phyloP scores from a whole-genome alignment of 1,140 invertebrate genomes.

The Cotesia typhae region DNA sequence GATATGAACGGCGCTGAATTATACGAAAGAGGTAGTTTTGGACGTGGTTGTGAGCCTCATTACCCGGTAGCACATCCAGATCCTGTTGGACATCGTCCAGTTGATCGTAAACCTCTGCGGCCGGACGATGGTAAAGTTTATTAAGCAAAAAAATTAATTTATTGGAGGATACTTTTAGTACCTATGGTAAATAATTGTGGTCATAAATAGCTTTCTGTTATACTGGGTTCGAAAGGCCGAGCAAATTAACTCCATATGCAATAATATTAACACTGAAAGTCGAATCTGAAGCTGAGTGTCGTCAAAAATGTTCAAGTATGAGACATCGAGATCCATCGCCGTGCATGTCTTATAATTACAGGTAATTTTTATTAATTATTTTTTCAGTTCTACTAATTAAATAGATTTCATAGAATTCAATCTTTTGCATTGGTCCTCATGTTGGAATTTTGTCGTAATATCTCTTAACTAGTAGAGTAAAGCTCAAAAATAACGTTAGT shows the following conservation, averaged over 20 bases:
- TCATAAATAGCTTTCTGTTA: slow-evolving; percentile 67
- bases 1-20: slow-evolving; percentile 72
- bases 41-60: slow-evolving; percentile 78
- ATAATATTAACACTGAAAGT: slow-evolving; percentile 71
- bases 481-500: too few species aligned
- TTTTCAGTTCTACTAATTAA: too few species aligned
- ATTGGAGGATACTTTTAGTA: background rate
- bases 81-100: slow-evolving; percentile 39
- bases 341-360: slow-evolving; percentile 78
- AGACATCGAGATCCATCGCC: slow-evolving; percentile 69
- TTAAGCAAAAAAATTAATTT: slow-evolving; percentile 5
- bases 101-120: slow-evolving; percentile 10
- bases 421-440: too few species aligned
- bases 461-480: too few species aligned
- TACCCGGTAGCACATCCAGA: slow-evolving; percentile 38
- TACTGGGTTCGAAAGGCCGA: slow-evolving; percentile 75
- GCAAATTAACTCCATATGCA: slow-evolving; percentile 72
- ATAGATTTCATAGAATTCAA: too few species aligned
- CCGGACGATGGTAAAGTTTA: slow-evolving; percentile 33
- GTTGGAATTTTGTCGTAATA: too few species aligned
- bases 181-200: slow-evolving; percentile 23
- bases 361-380: slow-evolving; percentile 43
- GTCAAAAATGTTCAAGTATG: slow-evolving; percentile 71
- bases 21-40: slow-evolving; percentile 80
- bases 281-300: slow-evolving; percentile 74